Evolutionary conservation across 53 echinoderm and acorn worm genomes (phyloP), one percentile per base, ranked within the genome.

Genomic region (Actinopyga echinites): DNA sequence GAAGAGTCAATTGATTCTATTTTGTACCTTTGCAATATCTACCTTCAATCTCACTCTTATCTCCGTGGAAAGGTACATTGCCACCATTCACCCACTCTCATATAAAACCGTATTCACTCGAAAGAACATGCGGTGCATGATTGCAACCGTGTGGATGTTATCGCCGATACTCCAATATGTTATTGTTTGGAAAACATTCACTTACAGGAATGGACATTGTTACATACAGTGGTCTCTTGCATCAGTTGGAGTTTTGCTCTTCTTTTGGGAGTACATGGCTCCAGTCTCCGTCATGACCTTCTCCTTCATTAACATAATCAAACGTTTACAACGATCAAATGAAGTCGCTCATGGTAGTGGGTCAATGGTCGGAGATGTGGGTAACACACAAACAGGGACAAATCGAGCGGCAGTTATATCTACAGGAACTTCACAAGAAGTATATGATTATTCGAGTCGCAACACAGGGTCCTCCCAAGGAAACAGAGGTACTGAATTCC

Each of bases 261-360:
- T 93, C 59, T 71, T 95, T 4, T 90, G 89, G 87, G 95, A 95
- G 7, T 95, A 91, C 73, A 74, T 93, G 77, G 38, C 89, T 30
- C 95, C 95, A 12, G 84, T 83, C 12, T 56, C 73, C 11, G 60
- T 93, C 82, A 95, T 95, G 95, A 82, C 89, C 1, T 90, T 74
- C 75, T 84, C 86, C 32, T 95, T 91, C 65, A 71, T 79, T 33
- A 53, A 58, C 12, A 91, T 95, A 19, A 32, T 85, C 1, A 33
- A 33, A 17, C 80, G 80, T 30, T 87, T 93, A 34, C 79, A 65
- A 13, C 25, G 79, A 44, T 82, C 56, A 44, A 84, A 84, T 74
- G 42, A 43, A 30, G 32, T 66, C 8, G 80, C 64, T 45, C 37
- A 69, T 23, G 56, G 37, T 3, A 57, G 69, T 6, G 61, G 17